Conservation (phyloP, 1,140 invertebrate species). For the Plectrocnemia conspersa region DNA sequence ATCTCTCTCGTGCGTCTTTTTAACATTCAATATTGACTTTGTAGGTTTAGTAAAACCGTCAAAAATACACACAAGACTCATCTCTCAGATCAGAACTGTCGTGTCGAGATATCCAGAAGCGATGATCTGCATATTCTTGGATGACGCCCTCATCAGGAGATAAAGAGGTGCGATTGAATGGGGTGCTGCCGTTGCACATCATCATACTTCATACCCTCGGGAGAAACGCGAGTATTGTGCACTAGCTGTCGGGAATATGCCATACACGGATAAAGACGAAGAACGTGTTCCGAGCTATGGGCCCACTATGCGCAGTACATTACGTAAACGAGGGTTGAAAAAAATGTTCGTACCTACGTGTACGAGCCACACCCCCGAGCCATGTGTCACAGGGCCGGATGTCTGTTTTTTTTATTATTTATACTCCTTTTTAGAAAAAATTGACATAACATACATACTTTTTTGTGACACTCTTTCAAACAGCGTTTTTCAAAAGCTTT, state of each 20-base stretch:
- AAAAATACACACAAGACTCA: too few species aligned
- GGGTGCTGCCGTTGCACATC: constrained; percentile 10
- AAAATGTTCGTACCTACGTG: neutral
- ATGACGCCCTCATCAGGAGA: neutral
- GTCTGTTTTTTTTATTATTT: too few species aligned
- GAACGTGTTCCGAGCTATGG: neutral
- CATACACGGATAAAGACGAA: neutral
- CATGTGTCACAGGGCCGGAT: too few species aligned
- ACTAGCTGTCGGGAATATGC: constrained; percentile 2
- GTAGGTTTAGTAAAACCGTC: too few species aligned
- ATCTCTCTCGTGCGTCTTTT: too few species aligned
- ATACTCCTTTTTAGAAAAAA: too few species aligned
- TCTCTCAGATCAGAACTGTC: too few species aligned
- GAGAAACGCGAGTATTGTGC: constrained; percentile 9
- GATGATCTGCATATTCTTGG: neutral
- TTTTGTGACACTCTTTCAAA: too few species aligned
- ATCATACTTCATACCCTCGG: constrained; percentile 5
- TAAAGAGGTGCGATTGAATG: constrained; percentile 8
- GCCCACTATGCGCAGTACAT: neutral
- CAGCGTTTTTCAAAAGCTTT: too few species aligned
- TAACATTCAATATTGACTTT: too few species aligned
- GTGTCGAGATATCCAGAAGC: too few species aligned
- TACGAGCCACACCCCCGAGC: neutral
- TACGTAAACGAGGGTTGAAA: constrained; percentile 5
- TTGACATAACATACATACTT: too few species aligned